phyloP scores from a whole-genome alignment of 37 sponge, comb jelly and placozoan genomes.

The Bolinopsis microptera region DNA sequence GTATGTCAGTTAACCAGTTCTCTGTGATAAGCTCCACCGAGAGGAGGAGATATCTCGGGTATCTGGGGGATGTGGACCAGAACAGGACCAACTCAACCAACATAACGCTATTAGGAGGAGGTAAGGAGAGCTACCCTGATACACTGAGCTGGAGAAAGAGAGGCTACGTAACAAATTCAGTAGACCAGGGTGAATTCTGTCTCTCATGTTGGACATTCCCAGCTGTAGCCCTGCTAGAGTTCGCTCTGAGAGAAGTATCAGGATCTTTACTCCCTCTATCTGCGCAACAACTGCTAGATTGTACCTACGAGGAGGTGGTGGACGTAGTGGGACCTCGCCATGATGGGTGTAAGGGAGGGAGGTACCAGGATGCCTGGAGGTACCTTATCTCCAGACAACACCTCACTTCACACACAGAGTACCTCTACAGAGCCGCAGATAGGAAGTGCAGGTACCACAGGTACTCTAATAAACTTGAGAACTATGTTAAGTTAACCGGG shows the following conservation, averaged over 20 bases:
- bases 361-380: neutral
- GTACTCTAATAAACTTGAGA: neutral
- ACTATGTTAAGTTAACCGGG: neutral
- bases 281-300: neutral
- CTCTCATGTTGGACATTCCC: constrained; percentile 7
- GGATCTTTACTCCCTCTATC: neutral
- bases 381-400: neutral
- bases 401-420: neutral
- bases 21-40: neutral
- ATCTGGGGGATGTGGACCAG: neutral
- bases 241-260: neutral
- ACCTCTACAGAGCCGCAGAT: neutral
- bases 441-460: neutral
- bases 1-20: neutral
- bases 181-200: neutral
- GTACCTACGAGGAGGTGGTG: neutral
- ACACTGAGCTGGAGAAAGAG: neutral
- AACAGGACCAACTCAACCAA: neutral
- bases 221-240: neutral
- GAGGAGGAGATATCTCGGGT: neutral
- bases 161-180: neutral
- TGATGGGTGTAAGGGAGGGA: neutral
- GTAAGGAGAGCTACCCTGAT: neutral
- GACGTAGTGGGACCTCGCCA: neutral
- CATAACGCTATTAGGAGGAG: neutral